Conservation (phyloP, 2,113 vertebrate genomes). For the Sylvietta virens region DNA sequence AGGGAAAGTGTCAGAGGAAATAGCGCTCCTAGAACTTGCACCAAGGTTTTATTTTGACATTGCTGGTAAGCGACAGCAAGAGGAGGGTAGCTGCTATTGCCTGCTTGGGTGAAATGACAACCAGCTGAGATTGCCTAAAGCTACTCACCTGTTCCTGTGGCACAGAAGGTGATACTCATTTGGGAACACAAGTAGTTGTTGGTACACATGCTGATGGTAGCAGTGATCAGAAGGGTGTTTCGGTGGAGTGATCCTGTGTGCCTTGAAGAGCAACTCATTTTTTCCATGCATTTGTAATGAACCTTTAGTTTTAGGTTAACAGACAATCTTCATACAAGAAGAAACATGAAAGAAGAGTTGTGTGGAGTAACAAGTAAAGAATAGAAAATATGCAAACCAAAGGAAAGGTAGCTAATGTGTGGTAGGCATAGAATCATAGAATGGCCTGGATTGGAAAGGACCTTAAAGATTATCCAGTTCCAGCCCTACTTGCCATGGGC, state of each 20-base stretch:
- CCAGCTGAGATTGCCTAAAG: not conserved
- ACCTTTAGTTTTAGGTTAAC: not conserved
- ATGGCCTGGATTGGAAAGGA: not conserved
- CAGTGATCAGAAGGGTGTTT: not conserved
- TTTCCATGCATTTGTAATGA: not conserved
- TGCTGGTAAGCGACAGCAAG: not conserved
- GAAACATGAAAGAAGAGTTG: not conserved
- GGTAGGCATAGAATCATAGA: not conserved
- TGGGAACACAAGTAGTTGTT: not conserved
- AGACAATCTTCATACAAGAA: not conserved
- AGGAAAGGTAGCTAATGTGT: not conserved
- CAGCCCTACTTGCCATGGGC: rapidly evolving
- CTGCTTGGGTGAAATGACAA: not conserved
- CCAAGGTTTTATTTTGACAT: not conserved
- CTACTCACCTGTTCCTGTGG: not conserved
- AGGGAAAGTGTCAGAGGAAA: not conserved
- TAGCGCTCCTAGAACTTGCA: not conserved
- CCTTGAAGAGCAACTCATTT: not conserved
- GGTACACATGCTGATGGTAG: rapidly evolving
- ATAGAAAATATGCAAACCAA: not conserved
- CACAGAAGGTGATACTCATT: not conserved
- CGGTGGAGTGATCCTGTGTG: not conserved
- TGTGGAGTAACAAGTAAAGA: not conserved
- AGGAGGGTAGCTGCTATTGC: not conserved
- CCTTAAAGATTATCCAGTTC: not conserved